These are phyloP conservation scores for Sminthurides aquaticus DNA, from an alignment of 2,888 invertebrate species.

Conservation along the genomic window DNA sequence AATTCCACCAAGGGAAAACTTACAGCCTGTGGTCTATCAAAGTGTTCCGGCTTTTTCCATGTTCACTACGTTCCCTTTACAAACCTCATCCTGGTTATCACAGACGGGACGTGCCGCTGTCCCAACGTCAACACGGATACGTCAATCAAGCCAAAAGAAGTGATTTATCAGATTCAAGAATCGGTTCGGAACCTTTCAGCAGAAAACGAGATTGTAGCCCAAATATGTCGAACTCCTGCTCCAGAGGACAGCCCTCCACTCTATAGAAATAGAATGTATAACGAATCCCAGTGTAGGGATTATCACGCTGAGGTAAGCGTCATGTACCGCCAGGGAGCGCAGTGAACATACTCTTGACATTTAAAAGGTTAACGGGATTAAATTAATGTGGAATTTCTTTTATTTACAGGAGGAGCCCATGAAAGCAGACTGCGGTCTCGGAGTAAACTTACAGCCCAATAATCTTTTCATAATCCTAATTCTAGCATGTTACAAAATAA, in stretches of 20 bases:
- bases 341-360: no score
- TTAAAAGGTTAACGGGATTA: no score
- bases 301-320: constrained; percentile 22
- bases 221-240: constrained; percentile 33
- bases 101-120: constrained; percentile 52
- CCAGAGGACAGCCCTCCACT: constrained; percentile 22
- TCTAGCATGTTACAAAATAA: background rate
- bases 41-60: constrained; percentile 82
- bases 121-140: constrained; percentile 27
- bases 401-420: constrained; percentile 17
- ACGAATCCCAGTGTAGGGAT: constrained; percentile 18
- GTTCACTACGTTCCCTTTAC: constrained; percentile 86
- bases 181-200: constrained; percentile 13
- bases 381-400: background rate
- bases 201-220: constrained; percentile 23
- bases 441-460: constrained; percentile 8
- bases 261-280: constrained; percentile 32
- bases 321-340: no score
- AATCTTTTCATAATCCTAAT: constrained; percentile 1
- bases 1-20: constrained; percentile 75
- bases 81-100: constrained; percentile 78
- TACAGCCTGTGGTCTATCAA: constrained; percentile 60
- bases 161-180: constrained; percentile 25
- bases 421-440: constrained; percentile 24
- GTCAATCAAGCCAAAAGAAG: constrained; percentile 32